Conservation (phyloP, 1,140 invertebrate species). For the Thaumatotibia leucotreta region DNA sequence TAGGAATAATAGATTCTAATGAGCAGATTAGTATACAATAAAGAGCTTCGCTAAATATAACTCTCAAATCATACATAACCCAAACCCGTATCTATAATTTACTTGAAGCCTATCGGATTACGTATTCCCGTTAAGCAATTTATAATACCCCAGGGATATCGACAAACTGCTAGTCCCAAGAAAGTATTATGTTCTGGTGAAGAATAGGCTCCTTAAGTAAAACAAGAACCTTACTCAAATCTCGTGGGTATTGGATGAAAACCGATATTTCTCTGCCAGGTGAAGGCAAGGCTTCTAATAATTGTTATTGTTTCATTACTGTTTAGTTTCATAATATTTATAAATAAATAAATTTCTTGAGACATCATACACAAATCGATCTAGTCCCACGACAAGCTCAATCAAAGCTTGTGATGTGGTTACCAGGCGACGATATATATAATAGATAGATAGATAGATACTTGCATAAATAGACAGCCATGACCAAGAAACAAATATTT, state of each 20-base stretch:
- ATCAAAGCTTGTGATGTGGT: too few species aligned
- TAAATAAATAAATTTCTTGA: too few species aligned
- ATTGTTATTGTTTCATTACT: neutral
- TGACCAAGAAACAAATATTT: too few species aligned
- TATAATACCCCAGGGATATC: constrained; percentile 1
- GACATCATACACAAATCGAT: too few species aligned
- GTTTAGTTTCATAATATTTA: neutral
- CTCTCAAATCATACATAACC: neutral
- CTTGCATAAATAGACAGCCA: too few species aligned
- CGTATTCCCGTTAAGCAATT: constrained; percentile 3
- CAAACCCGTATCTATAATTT: neutral
- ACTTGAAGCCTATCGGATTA: neutral
- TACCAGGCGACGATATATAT: too few species aligned
- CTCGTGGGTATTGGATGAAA: neutral
- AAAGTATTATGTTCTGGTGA: constrained; percentile 1
- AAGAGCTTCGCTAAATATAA: neutral
- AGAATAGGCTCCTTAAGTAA: neutral
- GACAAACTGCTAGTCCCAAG: constrained; percentile 8
- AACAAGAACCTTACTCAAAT: neutral
- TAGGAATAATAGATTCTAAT: neutral
- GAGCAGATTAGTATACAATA: neutral
- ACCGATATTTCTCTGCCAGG: neutral
- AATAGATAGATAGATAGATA: too few species aligned
- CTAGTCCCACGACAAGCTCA: too few species aligned
- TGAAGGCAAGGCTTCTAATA: neutral